Evolutionary conservation across 1,140 invertebrate genomes (phyloP), one percentile per base, ranked within the genome.

Genomic region (Cydia pomonella): DNA sequence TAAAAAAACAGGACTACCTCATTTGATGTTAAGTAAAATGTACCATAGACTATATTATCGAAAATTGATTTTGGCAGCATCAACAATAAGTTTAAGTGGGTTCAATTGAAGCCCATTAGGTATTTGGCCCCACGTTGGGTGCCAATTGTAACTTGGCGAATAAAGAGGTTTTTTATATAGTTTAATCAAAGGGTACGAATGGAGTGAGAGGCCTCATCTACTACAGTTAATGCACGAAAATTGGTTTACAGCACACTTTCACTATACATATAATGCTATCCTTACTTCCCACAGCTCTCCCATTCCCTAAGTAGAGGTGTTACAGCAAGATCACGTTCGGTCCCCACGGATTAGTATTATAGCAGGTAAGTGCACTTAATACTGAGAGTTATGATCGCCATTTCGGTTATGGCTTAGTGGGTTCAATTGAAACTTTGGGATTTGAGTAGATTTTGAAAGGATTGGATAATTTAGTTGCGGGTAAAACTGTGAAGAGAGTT

Each of bases 281-380:
- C 16, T 53, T 18, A 53, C 16, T 59, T 23, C 10, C 21, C 9
- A 59, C 21, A 59, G 53, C 21, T 59, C 21, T 23, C 18, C 53
- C 7, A 59, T 10, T 59, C 53, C 53, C 53, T 59, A 59, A 59
- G 53, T 59, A 59, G 53, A 59, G 53, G 53, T 59, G 53, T 59
- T 23, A 23, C 53, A 23, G 53, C 9, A 23, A 59, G 21, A 59
- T 59, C 53, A 59, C 53, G 53, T 59, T 59, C 53, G 53, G 41
- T 23, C 53, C 50, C 50, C 53, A 18, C 16, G 50, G 50, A 53
- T 59, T 9, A 59, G 47, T n/a, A 50, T 50, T 50, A 50, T 50
- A 18, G 47, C 47, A 59, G 53, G 53, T 59, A 12, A 59, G 53
- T 59, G 53, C 53, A 59, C 53, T 59, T 59, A 59, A 59, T 59